phyloP scores from a whole-genome alignment of 2,797 vertebrate species.

The Premnoplex brunnescens region DNA sequence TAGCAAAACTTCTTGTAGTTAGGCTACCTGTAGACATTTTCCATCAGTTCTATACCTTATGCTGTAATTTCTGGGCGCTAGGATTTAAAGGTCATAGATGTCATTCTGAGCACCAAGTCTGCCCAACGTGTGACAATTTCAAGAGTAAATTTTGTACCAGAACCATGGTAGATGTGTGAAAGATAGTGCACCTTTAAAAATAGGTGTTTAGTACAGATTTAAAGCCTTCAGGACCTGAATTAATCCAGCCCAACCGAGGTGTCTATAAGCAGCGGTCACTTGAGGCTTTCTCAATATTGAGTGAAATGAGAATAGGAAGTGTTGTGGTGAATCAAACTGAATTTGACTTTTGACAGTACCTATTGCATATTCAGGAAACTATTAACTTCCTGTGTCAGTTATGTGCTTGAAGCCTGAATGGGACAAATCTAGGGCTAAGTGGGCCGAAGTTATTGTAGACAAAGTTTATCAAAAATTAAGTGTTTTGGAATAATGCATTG shows the following conservation, averaged over 20 bases:
- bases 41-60: background rate
- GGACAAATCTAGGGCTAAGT: background rate
- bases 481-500: background rate
- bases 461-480: constrained; percentile 12
- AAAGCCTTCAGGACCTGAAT: background rate
- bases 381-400: background rate
- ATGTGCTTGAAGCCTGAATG: background rate
- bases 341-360: background rate
- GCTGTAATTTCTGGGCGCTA: background rate
- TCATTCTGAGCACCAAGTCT: background rate
- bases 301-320: background rate
- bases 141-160: background rate
- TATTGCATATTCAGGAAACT: background rate
- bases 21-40: background rate
- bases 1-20: background rate
- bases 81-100: background rate
- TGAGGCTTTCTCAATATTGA: background rate
- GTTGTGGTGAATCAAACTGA: background rate
- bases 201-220: background rate
- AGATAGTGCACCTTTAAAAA: background rate
- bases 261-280: background rate
- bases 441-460: constrained; percentile 4
- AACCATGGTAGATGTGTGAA: background rate
- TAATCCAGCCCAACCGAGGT: background rate
- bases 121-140: background rate